A percentile compares a stretch with the other conserved stretches of the same genome.
These are phyloP conservation scores for Pandemis heparana DNA, from an alignment of 2,888 invertebrate genomes.

Conservation along the genomic window DNA sequence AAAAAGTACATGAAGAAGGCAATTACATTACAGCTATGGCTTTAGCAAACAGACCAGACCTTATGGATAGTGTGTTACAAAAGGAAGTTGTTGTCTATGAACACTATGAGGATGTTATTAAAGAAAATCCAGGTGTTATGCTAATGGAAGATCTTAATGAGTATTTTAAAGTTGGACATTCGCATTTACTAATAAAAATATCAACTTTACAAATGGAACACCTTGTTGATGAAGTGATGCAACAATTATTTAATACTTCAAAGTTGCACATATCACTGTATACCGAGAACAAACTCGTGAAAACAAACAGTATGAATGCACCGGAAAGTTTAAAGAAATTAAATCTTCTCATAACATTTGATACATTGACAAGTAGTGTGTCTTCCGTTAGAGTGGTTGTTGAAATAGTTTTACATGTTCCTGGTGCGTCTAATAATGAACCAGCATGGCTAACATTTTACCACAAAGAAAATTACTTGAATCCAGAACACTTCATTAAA, in stretches of 20 bases:
- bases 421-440: slow-evolving; percentile 62
- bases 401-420: slow-evolving; percentile 65
- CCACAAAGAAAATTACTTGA: slow-evolving; percentile 56
- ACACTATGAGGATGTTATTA: slow-evolving; percentile 63
- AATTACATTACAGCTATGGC: slow-evolving; percentile 67
- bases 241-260: slow-evolving; percentile 57
- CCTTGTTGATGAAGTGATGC: slow-evolving; percentile 57
- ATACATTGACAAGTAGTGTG: slow-evolving; percentile 47
- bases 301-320: slow-evolving; percentile 63
- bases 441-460: slow-evolving; percentile 66
- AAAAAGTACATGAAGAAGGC: slow-evolving; percentile 61
- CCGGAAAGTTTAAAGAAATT: slow-evolving; percentile 57
- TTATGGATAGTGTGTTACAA: slow-evolving; percentile 63
- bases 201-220: slow-evolving; percentile 52
- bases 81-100: slow-evolving; percentile 61
- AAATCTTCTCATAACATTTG: slow-evolving; percentile 62
- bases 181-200: slow-evolving; percentile 63
- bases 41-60: slow-evolving; percentile 67
- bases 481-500: slow-evolving; percentile 70
- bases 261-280: slow-evolving; percentile 65
- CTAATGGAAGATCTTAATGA: slow-evolving; percentile 62
- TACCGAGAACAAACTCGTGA: slow-evolving; percentile 55
- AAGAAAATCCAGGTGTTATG: slow-evolving; percentile 54
- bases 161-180: slow-evolving; percentile 59
- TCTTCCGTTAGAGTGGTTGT: slow-evolving; percentile 57